Evolutionary conservation across 2,797 vertebrate species (phyloP).

Genomic region (Gymnopithys bicolor): DNA sequence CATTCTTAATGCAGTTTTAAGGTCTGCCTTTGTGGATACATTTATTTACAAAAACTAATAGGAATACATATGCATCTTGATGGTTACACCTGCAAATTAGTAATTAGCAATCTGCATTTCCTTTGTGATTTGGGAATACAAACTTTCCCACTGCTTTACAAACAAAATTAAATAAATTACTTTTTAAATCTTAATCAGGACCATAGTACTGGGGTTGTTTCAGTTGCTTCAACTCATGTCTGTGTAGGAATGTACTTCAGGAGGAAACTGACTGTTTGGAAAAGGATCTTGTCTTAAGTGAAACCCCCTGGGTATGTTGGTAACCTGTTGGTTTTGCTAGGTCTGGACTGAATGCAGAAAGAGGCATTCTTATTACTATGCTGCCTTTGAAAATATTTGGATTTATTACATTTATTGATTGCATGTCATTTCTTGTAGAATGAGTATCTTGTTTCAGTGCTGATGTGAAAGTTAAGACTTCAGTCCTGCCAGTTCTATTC

Average conservation of each 20-base stretch:
- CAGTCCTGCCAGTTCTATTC: not conserved
- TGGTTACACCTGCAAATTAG: not conserved
- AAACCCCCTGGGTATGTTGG: not conserved
- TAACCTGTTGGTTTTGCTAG: not conserved
- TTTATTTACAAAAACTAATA: not conserved
- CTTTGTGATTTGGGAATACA: not conserved
- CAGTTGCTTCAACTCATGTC: not conserved
- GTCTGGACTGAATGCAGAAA: not conserved
- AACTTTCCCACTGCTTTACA: not conserved
- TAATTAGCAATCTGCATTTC: not conserved
- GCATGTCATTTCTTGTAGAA: conserved; percentile 11
- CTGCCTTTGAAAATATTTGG: conserved; percentile 21
- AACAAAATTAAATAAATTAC: not conserved
- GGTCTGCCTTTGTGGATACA: not conserved
- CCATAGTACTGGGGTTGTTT: not conserved
- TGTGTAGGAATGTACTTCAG: not conserved
- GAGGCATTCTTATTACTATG: conserved; percentile 16
- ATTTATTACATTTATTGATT: conserved; percentile 57
- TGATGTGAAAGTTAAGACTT: conserved; percentile 52
- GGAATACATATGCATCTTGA: not conserved
- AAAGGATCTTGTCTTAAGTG: not conserved
- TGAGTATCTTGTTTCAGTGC: conserved; percentile 25
- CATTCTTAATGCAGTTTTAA: not conserved
- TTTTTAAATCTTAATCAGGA: not conserved
- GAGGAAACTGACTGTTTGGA: not conserved